phyloP scores from a whole-genome alignment of 2,888 invertebrate genomes.

The Clivina fossor region DNA sequence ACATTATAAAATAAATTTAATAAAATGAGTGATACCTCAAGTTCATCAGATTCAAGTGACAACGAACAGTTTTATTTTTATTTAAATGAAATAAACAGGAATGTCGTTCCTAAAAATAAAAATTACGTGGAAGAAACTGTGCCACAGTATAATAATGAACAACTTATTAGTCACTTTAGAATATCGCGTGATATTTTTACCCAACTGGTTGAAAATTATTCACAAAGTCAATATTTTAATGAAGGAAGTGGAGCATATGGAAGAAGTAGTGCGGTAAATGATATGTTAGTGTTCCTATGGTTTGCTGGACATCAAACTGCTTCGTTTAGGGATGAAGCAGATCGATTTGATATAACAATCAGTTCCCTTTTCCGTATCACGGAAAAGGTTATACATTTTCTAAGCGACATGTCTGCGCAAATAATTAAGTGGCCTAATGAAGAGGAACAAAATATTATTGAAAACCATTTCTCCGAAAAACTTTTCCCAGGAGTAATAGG shows the following conservation, averaged over 20 bases:
- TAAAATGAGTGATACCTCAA: no score
- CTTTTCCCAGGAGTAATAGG: conserved; percentile 36
- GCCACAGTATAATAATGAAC: background rate
- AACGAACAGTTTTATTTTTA: no score
- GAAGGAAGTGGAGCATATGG: conserved; percentile 13
- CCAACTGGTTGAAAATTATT: conserved; percentile 19
- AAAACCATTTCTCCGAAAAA: conserved; percentile 25
- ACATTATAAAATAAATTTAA: no score
- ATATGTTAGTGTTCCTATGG: conserved; percentile 29
- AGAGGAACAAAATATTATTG: conserved; percentile 35
- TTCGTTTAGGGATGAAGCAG: conserved; percentile 38
- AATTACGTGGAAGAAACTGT: no score
- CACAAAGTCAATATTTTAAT: conserved; percentile 25
- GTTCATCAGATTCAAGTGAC: no score
- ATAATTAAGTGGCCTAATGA: conserved; percentile 38
- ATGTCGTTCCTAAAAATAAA: no score
- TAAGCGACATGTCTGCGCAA: conserved; percentile 36
- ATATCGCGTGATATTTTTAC: background rate
- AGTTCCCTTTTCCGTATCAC: conserved; percentile 36
- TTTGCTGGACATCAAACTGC: conserved; percentile 35
- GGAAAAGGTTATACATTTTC: conserved; percentile 21
- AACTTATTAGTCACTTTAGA: background rate
- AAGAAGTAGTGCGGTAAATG: conserved; percentile 15
- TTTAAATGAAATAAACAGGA: no score
- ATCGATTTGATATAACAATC: conserved; percentile 37